Evolutionary conservation across 2,797 vertebrate genomes (phyloP).

Genomic region (Gymnopithys bicolor): DNA sequence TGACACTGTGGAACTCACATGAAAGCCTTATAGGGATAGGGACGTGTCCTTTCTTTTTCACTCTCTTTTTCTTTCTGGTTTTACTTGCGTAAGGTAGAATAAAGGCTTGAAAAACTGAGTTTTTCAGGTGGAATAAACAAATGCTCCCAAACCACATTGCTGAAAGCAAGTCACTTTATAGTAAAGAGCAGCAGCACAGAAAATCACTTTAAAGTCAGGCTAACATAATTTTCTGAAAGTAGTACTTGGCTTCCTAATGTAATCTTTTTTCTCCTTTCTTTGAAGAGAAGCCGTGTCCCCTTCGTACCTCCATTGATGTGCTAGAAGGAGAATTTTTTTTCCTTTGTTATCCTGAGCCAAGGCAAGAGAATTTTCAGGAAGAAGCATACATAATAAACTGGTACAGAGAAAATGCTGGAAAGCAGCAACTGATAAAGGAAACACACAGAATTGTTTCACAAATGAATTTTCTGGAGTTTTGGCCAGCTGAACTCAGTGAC

Average conservation of each 20-base stretch:
- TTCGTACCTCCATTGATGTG: constrained; percentile 25
- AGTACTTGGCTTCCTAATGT: background rate
- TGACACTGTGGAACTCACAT: background rate
- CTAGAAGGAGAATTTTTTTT: constrained; percentile 78
- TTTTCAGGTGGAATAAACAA: background rate
- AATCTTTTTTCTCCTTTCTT: background rate
- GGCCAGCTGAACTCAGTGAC: constrained; percentile 74
- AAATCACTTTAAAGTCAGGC: background rate
- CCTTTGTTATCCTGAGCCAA: constrained; percentile 57
- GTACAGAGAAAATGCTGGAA: constrained; percentile 51
- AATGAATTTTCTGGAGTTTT: constrained; percentile 72
- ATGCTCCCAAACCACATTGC: background rate
- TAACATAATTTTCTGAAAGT: background rate
- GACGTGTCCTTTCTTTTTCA: background rate
- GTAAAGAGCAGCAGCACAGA: background rate
- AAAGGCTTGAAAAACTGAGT: background rate
- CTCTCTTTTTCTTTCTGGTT: background rate
- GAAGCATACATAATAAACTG: constrained; percentile 35
- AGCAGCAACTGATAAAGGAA: background rate
- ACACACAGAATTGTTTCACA: constrained; percentile 45
- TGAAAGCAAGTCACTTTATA: background rate
- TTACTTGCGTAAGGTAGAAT: background rate
- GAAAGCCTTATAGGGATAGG: background rate
- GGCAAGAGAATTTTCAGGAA: background rate
- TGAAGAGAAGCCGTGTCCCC: constrained; percentile 54